Evolutionary conservation across 2,888 invertebrate genomes (phyloP).

Genomic region (Orthonevra nobilis): DNA sequence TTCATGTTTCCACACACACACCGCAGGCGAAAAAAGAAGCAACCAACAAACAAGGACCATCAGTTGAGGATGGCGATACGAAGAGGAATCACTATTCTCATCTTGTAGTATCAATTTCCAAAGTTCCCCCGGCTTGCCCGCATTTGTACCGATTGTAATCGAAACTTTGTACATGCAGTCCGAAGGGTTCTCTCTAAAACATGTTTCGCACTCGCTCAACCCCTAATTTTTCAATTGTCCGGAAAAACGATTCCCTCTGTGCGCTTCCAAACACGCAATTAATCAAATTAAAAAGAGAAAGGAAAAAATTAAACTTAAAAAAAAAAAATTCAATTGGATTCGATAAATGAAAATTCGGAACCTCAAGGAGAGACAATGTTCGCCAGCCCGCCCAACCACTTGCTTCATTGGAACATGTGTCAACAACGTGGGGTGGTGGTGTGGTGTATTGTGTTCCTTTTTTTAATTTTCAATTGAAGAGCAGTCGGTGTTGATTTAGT

Average conservation of each 20-base stretch:
- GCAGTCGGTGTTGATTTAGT: constrained; percentile 28
- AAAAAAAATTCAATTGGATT: constrained; percentile 46
- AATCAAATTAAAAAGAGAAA: constrained; percentile 55
- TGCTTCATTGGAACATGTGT: constrained; percentile 63
- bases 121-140: constrained; percentile 27
- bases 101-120: constrained; percentile 48
- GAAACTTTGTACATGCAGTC: constrained; percentile 28
- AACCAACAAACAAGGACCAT: constrained; percentile 33
- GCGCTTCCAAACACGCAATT: constrained; percentile 46
- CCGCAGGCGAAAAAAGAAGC: constrained; percentile 1
- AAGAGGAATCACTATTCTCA: no score
- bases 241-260: constrained; percentile 64
- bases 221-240: constrained; percentile 70
- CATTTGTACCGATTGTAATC: constrained; percentile 56
- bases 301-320: constrained; percentile 15
- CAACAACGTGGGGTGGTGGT: constrained; percentile 31
- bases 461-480: constrained; percentile 49
- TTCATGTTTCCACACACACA: constrained; percentile 22
- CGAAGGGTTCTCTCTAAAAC: constrained; percentile 17
- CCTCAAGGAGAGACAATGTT: constrained; percentile 44
- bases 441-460: not conserved
- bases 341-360: constrained; percentile 25
- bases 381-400: constrained; percentile 15
- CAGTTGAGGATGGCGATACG: constrained; percentile 39
- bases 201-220: constrained; percentile 43